phyloP scores from a whole-genome alignment of 1,140 invertebrate species.

The Hypothenemus hampei region DNA sequence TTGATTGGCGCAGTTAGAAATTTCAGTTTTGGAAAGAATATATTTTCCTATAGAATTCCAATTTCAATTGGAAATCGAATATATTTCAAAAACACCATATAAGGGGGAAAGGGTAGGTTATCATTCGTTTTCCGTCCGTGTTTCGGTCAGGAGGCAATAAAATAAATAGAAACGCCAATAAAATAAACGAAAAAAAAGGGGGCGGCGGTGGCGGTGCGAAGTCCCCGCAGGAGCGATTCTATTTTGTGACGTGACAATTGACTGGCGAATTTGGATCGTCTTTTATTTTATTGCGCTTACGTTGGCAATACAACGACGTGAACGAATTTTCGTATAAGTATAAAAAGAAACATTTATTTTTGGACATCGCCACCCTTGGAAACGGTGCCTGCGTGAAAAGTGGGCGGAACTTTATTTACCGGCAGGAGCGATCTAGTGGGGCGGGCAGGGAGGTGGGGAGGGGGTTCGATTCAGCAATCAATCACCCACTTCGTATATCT shows the following conservation, averaged over 20 bases:
- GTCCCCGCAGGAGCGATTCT: slow-evolving; percentile 26
- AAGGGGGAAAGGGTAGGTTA: too few species aligned
- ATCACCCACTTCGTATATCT: too few species aligned
- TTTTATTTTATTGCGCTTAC: slow-evolving; percentile 20
- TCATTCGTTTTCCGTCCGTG: too few species aligned
- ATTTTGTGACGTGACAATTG: slow-evolving; percentile 36
- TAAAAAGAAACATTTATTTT: too few species aligned
- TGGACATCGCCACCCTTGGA: too few species aligned
- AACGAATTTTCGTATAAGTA: neutral
- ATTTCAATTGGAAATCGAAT: slow-evolving; percentile 24
- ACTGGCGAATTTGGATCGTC: slow-evolving; percentile 28
- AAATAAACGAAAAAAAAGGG: slow-evolving; percentile 30
- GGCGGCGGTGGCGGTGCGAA: too few species aligned
- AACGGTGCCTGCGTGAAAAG: too few species aligned
- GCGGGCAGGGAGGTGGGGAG: slow-evolving; percentile 29
- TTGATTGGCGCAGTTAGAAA: too few species aligned
- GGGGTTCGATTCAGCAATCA: slow-evolving; percentile 39
- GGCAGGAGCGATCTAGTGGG: slow-evolving; percentile 15
- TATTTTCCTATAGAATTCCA: slow-evolving; percentile 25
- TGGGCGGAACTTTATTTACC: slow-evolving; percentile 14
- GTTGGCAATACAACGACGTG: neutral
- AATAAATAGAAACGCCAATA: slow-evolving; percentile 29
- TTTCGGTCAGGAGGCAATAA: slow-evolving; percentile 13
- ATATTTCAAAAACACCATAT: too few species aligned
- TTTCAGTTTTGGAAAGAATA: too few species aligned